phyloP scores from a whole-genome alignment of 1,140 invertebrate genomes.

The Harpegnathos saltator region DNA sequence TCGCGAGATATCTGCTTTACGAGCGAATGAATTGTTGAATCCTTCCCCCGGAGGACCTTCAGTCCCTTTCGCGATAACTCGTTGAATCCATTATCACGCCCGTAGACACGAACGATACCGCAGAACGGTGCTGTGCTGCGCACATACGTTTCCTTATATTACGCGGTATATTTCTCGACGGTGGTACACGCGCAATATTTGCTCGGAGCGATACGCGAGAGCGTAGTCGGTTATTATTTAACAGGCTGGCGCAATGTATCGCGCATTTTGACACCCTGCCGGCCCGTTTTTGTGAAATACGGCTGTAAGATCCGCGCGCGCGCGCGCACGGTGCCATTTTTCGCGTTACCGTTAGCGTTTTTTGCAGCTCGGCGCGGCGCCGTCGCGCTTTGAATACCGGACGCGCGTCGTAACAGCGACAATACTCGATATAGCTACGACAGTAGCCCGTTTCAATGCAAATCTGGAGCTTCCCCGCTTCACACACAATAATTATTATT shows the following conservation, averaged over 20 bases:
- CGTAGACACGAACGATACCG: constrained; percentile 22
- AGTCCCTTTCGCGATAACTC: constrained; percentile 18
- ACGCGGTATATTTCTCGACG: constrained; percentile 46
- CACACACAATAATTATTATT: constrained; percentile 16
- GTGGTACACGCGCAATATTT: constrained; percentile 54
- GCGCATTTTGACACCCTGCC: constrained; percentile 57
- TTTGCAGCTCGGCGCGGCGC: not conserved
- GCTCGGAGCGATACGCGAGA: constrained; percentile 25
- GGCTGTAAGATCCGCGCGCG: constrained; percentile 41
- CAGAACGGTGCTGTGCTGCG: not conserved
- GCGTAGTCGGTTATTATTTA: constrained; percentile 57
- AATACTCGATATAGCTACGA: constrained; percentile 8
- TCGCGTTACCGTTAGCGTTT: constrained; percentile 20
- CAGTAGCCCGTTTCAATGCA: not conserved
- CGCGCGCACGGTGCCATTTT: constrained; percentile 39
- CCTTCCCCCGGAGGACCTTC: constrained; percentile 2
- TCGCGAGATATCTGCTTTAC: not conserved
- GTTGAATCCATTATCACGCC: constrained; percentile 54
- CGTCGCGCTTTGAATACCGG: too few relatives aligned
- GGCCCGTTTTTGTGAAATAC: constrained; percentile 56
- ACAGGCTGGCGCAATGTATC: constrained; percentile 56
- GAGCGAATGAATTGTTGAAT: not conserved
- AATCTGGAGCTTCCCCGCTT: not conserved
- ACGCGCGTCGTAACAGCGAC: not conserved
- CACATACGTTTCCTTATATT: constrained; percentile 54